phyloP scores from a whole-genome alignment of 2,113 vertebrate species.

The Sinocyclocheilus maitianheensis region DNA sequence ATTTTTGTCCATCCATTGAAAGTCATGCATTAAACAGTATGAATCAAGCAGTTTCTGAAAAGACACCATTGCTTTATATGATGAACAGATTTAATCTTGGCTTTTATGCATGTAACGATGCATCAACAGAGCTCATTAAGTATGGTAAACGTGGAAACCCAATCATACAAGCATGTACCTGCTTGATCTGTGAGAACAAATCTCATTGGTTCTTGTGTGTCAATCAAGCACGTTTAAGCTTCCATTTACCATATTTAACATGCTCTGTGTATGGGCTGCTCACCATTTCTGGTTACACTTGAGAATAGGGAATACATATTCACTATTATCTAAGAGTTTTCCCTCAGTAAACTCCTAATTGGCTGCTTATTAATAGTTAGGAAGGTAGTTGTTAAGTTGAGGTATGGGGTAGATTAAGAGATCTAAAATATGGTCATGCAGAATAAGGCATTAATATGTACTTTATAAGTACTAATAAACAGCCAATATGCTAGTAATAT shows the following conservation, averaged over 20 bases:
- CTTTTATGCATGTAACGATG: neutral
- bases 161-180: neutral
- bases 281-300: too few relatives aligned
- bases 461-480: too few relatives aligned
- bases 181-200: neutral
- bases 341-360: too few relatives aligned
- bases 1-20: neutral
- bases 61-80: neutral
- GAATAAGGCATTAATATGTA: too few relatives aligned
- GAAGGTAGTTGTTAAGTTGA: too few relatives aligned
- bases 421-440: too few relatives aligned
- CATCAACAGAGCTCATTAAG: neutral
- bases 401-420: too few relatives aligned
- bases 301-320: too few relatives aligned
- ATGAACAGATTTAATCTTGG: neutral
- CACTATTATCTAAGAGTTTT: too few relatives aligned
- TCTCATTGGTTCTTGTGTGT: neutral
- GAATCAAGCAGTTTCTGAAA: neutral
- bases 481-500: too few relatives aligned
- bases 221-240: neutral
- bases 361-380: too few relatives aligned
- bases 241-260: neutral
- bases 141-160: too few relatives aligned
- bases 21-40: neutral
- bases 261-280: neutral